Conservation (phyloP, 2,888 invertebrate species). For the Blastobasis lacticolella region DNA sequence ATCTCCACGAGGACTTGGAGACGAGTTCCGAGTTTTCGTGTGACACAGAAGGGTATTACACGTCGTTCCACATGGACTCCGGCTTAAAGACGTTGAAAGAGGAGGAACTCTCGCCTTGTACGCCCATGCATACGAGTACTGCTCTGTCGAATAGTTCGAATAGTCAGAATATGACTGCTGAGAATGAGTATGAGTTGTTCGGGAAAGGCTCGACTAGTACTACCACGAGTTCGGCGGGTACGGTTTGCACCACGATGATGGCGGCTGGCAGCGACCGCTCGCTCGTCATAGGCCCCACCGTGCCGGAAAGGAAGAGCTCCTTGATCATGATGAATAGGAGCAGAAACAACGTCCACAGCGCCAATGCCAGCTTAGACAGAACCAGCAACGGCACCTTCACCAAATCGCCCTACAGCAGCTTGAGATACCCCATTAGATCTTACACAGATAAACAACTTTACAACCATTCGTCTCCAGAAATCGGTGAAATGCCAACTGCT, state of each 20-base stretch:
- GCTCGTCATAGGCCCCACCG: conserved; percentile 80
- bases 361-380: conserved; percentile 73
- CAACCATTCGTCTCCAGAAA: conserved; percentile 55
- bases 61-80: conserved; percentile 97
- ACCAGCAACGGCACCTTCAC: conserved; percentile 56
- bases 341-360: conserved; percentile 62
- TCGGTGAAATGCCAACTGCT: conserved; percentile 39
- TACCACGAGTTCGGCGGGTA: conserved; percentile 92
- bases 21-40: conserved; percentile 95
- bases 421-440: conserved; percentile 48
- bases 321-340: conserved; percentile 75
- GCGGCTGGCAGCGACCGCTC: conserved; percentile 79
- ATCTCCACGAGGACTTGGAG: conserved; percentile 88
- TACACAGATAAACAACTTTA: conserved; percentile 47
- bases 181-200: conserved; percentile 92
- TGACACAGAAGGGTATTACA: conserved; percentile 98
- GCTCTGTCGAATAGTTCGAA: conserved; percentile 81
- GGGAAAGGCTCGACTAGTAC: conserved; percentile 94
- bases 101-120: conserved; percentile 76
- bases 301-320: conserved; percentile 88
- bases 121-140: conserved; percentile 81
- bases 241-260: conserved; percentile 88
- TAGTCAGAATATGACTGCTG: conserved; percentile 82
- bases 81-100: conserved; percentile 91
- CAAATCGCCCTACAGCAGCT: conserved; percentile 56